Percentiles rank a stretch among this genome's conserved stretches.
Evolutionary conservation across 2,888 invertebrate genomes (phyloP).

Genomic region (Lagria hirta): DNA sequence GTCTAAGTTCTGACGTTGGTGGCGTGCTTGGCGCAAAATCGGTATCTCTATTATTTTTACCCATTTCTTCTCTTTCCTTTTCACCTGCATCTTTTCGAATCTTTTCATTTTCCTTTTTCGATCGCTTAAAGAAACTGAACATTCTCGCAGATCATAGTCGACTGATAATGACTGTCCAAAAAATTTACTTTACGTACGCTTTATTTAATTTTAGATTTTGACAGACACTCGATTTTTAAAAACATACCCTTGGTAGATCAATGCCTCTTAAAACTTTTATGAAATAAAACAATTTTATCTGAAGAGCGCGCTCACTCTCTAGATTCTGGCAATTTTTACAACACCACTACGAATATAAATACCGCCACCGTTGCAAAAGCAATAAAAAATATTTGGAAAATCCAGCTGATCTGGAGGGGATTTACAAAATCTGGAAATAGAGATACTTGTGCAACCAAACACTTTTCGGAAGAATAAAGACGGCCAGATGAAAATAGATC

Average conservation of each 20-base stretch:
- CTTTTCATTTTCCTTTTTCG: slow-evolving; percentile 43
- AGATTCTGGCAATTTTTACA: slow-evolving; percentile 3
- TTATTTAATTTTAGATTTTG: slow-evolving; percentile 30
- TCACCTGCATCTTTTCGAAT: slow-evolving; percentile 30
- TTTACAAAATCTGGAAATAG: slow-evolving; percentile 38
- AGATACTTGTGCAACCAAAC: slow-evolving; percentile 22
- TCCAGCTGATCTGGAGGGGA: slow-evolving; percentile 27
- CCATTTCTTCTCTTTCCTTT: slow-evolving; percentile 34
- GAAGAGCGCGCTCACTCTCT: slow-evolving; percentile 6
- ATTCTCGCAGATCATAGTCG: slow-evolving; percentile 28
- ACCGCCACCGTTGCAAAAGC: slow-evolving; percentile 16
- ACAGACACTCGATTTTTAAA: slow-evolving; percentile 13
- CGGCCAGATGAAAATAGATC: slow-evolving; percentile 24
- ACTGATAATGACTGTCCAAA: slow-evolving; percentile 6
- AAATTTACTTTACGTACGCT: slow-evolving; percentile 27
- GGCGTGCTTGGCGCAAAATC: slow-evolving; percentile 10
- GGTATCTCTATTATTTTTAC: slow-evolving; percentile 49
- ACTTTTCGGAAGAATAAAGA: slow-evolving; percentile 20
- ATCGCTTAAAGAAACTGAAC: slow-evolving; percentile 49
- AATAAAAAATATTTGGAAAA: slow-evolving; percentile 18
- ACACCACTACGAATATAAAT: slow-evolving; percentile 10
- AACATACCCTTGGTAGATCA: slow-evolving; percentile 8
- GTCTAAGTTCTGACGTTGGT: slow-evolving; percentile 35
- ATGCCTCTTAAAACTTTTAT: too few species aligned
- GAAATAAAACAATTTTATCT: slow-evolving; percentile 8